Evolutionary conservation across 2,113 vertebrate genomes (phyloP).

Genomic region (Clarias gariepinus): DNA sequence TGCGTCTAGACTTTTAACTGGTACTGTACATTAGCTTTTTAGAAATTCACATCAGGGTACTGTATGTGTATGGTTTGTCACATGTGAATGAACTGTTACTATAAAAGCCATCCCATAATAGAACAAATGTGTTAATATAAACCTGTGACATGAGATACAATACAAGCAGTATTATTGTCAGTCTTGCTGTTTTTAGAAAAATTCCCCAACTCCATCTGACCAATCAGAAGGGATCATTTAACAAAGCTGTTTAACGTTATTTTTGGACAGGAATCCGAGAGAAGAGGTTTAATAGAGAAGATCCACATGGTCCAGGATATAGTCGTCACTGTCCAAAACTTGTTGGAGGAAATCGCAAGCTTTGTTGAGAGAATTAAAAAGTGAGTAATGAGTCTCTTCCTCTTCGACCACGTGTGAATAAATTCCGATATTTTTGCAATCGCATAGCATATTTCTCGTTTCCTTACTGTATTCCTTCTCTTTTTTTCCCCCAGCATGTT

Average conservation of each 20-base stretch:
- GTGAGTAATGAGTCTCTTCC: conserved; percentile 69
- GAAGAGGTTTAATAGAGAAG: conserved; percentile 87
- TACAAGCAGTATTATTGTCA: background rate
- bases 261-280: conserved; percentile 84
- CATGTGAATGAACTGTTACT: background rate
- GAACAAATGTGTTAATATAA: background rate
- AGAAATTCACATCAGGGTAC: background rate
- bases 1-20: too few species aligned
- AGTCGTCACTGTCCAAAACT: conserved; percentile 86
- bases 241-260: too few species aligned
- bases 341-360: conserved; percentile 85
- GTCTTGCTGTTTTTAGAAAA: background rate
- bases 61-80: background rate
- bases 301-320: conserved; percentile 97
- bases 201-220: background rate
- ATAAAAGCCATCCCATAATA: background rate
- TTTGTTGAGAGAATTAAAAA: conserved; percentile 97
- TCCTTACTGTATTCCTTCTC: background rate
- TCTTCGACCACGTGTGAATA: background rate
- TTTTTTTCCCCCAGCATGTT: conserved; percentile 79
- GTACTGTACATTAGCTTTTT: too few species aligned
- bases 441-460: background rate
- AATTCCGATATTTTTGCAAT: background rate
- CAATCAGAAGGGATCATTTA: background rate
- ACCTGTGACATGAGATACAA: background rate